Evolutionary conservation across 2,888 invertebrate species (phyloP), one percentile per base, ranked within the genome.

Genomic region (Autographa gamma): DNA sequence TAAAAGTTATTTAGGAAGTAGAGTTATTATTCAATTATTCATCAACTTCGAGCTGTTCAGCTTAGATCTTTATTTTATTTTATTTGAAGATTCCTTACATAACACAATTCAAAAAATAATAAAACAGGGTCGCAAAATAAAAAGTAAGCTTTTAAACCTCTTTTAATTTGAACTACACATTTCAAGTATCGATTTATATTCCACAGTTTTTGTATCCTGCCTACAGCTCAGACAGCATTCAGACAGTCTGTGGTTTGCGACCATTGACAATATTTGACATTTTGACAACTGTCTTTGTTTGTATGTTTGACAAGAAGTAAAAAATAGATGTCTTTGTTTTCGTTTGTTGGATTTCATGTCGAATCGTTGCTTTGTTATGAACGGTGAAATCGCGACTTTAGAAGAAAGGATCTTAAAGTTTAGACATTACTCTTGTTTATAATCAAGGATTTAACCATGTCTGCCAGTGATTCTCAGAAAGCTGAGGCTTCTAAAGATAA

Each of bases 401-500:
- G 25, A 64, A 72, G 34, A 67, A 70, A 77, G 14, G 38, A 32
- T 52, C 18, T 31, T 58, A 41, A 31, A 31, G 32, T 60, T 74
- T 52, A 52, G 18, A 25, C 3, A 11, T 52, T 64, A 66, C 16
- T 66, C 16, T 38, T 59, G 9, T 31, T 61, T 31, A 16, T 60
- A 63, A 48, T 63, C 13, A 63, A 31, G 8, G 54, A 62, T 31
- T 69, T 73, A 82, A 93, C 74, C 78, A 96, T 96, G 95, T 93
- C 96, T 63, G 90, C 90, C 75, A 92, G 90, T 89, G 95, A 95
- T 80, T 81, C 92, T 71, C 93, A 91, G 80, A 95, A 93, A 84
- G 80, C 92, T 34, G 95, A 95, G 81, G 74, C 88, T 73, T 89
- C 93, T 60, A 96, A 94, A 77, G 96, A 96, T 82, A 96, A 93